Percentiles rank a stretch among this genome's conserved stretches.
Evolutionary conservation across 2,797 vertebrate genomes (phyloP).

Genomic region (Clarias fuscus): DNA sequence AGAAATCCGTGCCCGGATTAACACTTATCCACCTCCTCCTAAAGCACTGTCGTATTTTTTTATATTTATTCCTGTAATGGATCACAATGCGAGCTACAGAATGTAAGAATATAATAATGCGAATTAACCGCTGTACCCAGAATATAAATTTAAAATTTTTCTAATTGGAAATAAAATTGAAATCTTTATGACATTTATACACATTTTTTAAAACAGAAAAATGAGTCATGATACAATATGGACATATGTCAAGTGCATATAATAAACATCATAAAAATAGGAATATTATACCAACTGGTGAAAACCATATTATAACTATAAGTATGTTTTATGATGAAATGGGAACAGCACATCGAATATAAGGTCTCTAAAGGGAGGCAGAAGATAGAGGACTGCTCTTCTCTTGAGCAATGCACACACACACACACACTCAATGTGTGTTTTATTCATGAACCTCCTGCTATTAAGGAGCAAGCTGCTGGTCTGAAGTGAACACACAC

Average conservation of each 20-base stretch:
- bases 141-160: too few relatives aligned
- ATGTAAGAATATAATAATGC: too few relatives aligned
- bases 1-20: conserved; percentile 40
- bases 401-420: conserved; percentile 3
- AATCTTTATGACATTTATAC: too few relatives aligned
- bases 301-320: too few relatives aligned
- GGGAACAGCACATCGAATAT: neutral
- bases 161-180: too few relatives aligned
- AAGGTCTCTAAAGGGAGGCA: neutral
- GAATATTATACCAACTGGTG: neutral
- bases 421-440: conserved; percentile 4
- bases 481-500: conserved; percentile 30
- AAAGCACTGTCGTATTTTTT: neutral
- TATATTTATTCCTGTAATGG: neutral
- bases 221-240: too few relatives aligned
- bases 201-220: too few relatives aligned
- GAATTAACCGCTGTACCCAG: too few relatives aligned
- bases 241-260: neutral
- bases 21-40: neutral
- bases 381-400: neutral
- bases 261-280: neutral
- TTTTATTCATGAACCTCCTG: conserved; percentile 53
- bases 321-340: neutral
- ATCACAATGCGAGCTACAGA: neutral
- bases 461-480: conserved; percentile 44